phyloP scores from a whole-genome alignment of 2,888 invertebrate species.

The Acleris holmiana region DNA sequence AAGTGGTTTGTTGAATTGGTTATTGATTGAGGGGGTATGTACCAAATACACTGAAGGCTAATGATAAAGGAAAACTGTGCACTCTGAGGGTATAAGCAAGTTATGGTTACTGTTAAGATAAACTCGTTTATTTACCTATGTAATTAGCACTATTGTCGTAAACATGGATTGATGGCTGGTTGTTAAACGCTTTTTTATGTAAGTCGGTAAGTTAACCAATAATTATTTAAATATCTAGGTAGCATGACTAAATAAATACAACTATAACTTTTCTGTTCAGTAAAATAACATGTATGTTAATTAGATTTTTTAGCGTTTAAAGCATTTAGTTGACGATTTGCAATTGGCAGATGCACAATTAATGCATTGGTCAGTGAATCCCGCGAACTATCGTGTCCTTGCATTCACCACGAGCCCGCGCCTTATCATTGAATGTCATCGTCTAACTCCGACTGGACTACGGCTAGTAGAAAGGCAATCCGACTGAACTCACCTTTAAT shows the following conservation, averaged over 20 bases:
- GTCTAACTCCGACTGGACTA: conserved; percentile 59
- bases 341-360: conserved; percentile 30
- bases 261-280: no score
- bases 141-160: no score
- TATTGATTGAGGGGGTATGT: neutral
- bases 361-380: conserved; percentile 51
- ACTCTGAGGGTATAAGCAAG: no score
- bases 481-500: conserved; percentile 69
- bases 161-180: no score
- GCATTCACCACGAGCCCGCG: conserved; percentile 69
- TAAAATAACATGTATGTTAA: neutral
- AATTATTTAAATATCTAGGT: no score
- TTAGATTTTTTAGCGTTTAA: conserved; percentile 1
- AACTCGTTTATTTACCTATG: no score
- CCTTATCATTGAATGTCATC: conserved; percentile 78
- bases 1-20: conserved; percentile 30
- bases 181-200: no score
- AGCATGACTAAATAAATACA: no score
- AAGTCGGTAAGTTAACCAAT: no score
- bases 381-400: conserved; percentile 66
- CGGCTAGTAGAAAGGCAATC: conserved; percentile 65
- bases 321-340: conserved; percentile 7
- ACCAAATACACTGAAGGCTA: no score
- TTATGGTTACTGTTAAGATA: no score
- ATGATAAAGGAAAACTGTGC: no score